A percentile compares a stretch with the other conserved stretches of the same genome.
Conservation (phyloP, 2,888 invertebrate species). For the Oasisia sp. region DNA sequence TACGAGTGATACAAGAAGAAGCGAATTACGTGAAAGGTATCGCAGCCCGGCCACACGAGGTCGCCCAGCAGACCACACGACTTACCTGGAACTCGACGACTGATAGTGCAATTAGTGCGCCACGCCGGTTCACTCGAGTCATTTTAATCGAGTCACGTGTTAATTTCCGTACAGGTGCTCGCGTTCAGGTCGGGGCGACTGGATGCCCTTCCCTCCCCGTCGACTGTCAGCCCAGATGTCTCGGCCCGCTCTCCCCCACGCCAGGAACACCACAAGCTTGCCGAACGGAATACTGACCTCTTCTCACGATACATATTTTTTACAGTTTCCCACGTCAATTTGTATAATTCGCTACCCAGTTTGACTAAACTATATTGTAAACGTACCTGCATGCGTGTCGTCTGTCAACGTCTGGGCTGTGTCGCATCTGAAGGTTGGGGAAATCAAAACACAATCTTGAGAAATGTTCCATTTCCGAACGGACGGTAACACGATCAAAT, state of each 20-base stretch:
- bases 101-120: background rate
- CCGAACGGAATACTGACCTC: too few species aligned
- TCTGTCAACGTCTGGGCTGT: background rate
- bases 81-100: background rate
- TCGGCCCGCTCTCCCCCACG: too few species aligned
- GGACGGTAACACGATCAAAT: background rate
- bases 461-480: background rate
- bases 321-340: background rate
- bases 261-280: too few species aligned
- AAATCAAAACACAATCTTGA: background rate
- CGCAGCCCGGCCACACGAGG: background rate
- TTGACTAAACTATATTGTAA: too few species aligned
- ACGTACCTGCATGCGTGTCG: too few species aligned
- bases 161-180: background rate
- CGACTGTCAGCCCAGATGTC: too few species aligned
- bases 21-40: background rate
- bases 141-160: background rate
- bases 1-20: background rate
- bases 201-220: too few species aligned
- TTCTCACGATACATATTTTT: too few species aligned
- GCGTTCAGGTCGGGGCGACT: background rate
- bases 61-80: background rate
- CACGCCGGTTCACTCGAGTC: background rate
- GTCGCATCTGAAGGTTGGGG: background rate
- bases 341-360: background rate